Evolutionary conservation across 2,888 invertebrate species (phyloP), one percentile per base, ranked within the genome.

Genomic region (Lobophora halterata): DNA sequence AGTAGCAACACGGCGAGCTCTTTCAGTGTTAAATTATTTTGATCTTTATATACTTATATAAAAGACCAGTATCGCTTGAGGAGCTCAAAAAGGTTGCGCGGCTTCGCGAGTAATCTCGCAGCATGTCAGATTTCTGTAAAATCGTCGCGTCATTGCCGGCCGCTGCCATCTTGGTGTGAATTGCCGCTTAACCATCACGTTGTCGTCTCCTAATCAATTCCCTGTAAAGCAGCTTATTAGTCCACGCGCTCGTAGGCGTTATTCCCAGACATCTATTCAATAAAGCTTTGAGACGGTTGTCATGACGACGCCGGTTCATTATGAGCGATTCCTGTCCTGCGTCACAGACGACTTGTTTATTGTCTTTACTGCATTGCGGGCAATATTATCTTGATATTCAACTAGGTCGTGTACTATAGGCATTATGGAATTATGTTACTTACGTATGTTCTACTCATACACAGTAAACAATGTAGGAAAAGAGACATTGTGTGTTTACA

Each of bases 291-390:
- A 33, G 34, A 32, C 32, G 31, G 47, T 46, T 34, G 32, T 37
- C 13, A 46, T 46, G 41, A 12, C 37, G 24, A 46, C 41, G n/a
- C n/a, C n/a, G 2, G 33, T 19, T 40, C 32, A 31, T 35, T 43
- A 30, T 38, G 6, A 27, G 24, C 18, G 10, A 16, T 10, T 21
- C 18, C 34, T 26, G 20, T 21, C 18, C 34, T 26, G 20, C 39
- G 26, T 32, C 35, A 30, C 23, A 16, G 11, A 8, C 20, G 25
- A 37, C 14, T 28, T 12, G 25, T 25, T 44, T 37, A 45, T 50
- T 50, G 36, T 42, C 37, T 48, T 46, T 27, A 32, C 40, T 39
- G 46, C 49, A 45, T 31, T 43, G 46, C 45, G 33, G 48, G 28
- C 11, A 24, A 17, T 12, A 7, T 35, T 28, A 23, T 20, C 6